Evolutionary conservation across 2,888 invertebrate genomes (phyloP).

Genomic region (Drosophila atroscutellata): DNA sequence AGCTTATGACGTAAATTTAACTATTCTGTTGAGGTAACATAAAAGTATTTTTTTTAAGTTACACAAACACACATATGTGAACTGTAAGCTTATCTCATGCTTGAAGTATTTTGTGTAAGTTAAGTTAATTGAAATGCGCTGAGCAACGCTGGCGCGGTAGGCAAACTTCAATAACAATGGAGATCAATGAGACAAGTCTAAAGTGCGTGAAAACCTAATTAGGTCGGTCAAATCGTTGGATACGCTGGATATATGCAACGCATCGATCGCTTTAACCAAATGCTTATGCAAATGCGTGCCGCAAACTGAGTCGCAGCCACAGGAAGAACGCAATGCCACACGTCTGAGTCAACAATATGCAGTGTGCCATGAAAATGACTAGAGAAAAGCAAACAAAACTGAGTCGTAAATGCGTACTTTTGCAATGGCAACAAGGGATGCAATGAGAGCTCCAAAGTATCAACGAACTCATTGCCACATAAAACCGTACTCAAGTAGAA

Average conservation of each 20-base stretch:
- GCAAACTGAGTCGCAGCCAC: slow-evolving; percentile 48
- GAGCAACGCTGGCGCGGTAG: slow-evolving; percentile 35
- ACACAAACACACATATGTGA: not conserved
- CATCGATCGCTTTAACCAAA: slow-evolving; percentile 62
- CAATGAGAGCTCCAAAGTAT: slow-evolving; percentile 9
- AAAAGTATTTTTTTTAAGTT: not conserved
- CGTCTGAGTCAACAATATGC: slow-evolving; percentile 51
- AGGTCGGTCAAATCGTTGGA: slow-evolving; percentile 27
- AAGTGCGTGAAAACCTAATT: slow-evolving; percentile 72
- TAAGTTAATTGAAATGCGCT: slow-evolving; percentile 67
- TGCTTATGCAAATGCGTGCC: slow-evolving; percentile 67
- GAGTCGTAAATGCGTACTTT: not conserved
- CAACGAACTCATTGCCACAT: slow-evolving; percentile 38
- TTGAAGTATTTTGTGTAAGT: slow-evolving; percentile 54
- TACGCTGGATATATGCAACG: slow-evolving; percentile 12
- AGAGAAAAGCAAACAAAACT: slow-evolving; percentile 58
- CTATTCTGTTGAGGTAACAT: slow-evolving; percentile 15
- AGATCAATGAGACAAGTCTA: slow-evolving; percentile 58
- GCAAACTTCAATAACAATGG: slow-evolving; percentile 12
- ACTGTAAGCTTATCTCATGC: slow-evolving; percentile 19
- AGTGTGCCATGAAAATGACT: slow-evolving; percentile 52
- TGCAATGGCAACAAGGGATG: slow-evolving; percentile 2
- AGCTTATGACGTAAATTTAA: slow-evolving; percentile 28
- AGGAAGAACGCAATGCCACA: slow-evolving; percentile 78
- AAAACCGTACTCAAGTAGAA: slow-evolving; percentile 23